phyloP scores from a whole-genome alignment of 2,113 vertebrate genomes.

The Epinephelus lanceolatus region DNA sequence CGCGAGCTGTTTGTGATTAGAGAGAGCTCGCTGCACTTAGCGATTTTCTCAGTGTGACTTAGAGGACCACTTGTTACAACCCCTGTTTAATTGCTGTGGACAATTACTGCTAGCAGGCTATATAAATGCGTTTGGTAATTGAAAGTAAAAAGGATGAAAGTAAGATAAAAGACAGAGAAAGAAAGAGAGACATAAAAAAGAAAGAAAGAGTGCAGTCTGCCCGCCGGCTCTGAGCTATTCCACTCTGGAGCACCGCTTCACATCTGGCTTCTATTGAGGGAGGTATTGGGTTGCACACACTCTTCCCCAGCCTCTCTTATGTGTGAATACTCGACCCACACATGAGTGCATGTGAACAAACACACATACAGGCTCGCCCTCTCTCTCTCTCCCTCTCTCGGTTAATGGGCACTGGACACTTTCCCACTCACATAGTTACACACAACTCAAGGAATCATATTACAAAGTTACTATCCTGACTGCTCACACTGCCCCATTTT shows the following conservation, averaged over 20 bases:
- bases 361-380: slow-evolving; percentile 4
- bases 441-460: slow-evolving; percentile 46
- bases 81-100: background rate
- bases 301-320: slow-evolving; percentile 59
- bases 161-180: background rate
- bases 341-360: slow-evolving; percentile 33
- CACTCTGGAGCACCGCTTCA: slow-evolving; percentile 68
- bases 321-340: slow-evolving; percentile 66
- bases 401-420: slow-evolving; percentile 55
- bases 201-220: slow-evolving; percentile 16
- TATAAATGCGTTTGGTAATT: background rate
- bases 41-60: background rate
- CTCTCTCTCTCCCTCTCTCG: slow-evolving; percentile 25
- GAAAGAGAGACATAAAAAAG: background rate
- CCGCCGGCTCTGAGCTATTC: slow-evolving; percentile 48
- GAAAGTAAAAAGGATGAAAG: slow-evolving; percentile 10
- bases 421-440: slow-evolving; percentile 55
- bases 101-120: background rate
- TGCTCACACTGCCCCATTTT: slow-evolving; percentile 27
- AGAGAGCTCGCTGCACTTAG: background rate
- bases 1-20: slow-evolving; percentile 26
- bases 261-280: slow-evolving; percentile 84
- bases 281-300: slow-evolving; percentile 77
- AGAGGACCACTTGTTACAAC: slow-evolving; percentile 7
- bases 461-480: slow-evolving; percentile 40